Evolutionary conservation across 2,888 invertebrate species (phyloP).

Genomic region (Xylocampa areola): DNA sequence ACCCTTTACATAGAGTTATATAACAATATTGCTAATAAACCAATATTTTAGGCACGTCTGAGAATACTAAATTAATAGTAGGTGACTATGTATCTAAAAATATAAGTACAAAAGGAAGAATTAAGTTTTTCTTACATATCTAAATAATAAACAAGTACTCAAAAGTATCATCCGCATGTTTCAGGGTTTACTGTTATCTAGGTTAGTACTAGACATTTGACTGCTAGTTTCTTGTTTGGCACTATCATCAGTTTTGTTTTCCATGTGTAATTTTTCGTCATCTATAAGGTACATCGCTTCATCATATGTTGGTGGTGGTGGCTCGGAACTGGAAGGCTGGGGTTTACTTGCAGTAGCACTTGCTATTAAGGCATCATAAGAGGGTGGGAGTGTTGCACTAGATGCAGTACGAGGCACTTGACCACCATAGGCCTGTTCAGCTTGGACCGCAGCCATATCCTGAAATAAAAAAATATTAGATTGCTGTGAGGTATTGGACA

Average conservation of each 20-base stretch:
- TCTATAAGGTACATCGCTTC: slow-evolving; percentile 90
- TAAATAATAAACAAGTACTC: slow-evolving; percentile 67
- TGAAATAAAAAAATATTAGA: slow-evolving; percentile 70
- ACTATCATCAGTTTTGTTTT: slow-evolving; percentile 73
- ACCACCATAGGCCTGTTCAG: slow-evolving; percentile 87
- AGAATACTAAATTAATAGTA: slow-evolving; percentile 78
- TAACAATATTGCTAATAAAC: slow-evolving; percentile 79
- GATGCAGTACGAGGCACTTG: slow-evolving; percentile 89
- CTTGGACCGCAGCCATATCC: slow-evolving; percentile 90
- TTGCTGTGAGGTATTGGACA: slow-evolving; percentile 25
- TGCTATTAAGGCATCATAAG: slow-evolving; percentile 90
- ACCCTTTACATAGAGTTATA: slow-evolving; percentile 64
- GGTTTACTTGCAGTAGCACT: slow-evolving; percentile 80
- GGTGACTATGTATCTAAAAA: slow-evolving; percentile 74
- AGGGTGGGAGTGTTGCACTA: slow-evolving; percentile 90
- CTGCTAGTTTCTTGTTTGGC: slow-evolving; percentile 82
- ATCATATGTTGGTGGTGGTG: slow-evolving; percentile 91
- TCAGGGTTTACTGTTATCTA: slow-evolving; percentile 82
- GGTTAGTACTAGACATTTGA: slow-evolving; percentile 67
- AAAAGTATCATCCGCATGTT: slow-evolving; percentile 55
- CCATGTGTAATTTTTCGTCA: slow-evolving; percentile 79
- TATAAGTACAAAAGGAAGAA: slow-evolving; percentile 87
- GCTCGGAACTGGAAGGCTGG: slow-evolving; percentile 86
- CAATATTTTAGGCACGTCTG: slow-evolving; percentile 85
- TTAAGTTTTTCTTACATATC: slow-evolving; percentile 80